Evolutionary conservation across 2,113 vertebrate species (phyloP), one percentile per base, ranked within the genome.

Genomic region (Pitta sordida): DNA sequence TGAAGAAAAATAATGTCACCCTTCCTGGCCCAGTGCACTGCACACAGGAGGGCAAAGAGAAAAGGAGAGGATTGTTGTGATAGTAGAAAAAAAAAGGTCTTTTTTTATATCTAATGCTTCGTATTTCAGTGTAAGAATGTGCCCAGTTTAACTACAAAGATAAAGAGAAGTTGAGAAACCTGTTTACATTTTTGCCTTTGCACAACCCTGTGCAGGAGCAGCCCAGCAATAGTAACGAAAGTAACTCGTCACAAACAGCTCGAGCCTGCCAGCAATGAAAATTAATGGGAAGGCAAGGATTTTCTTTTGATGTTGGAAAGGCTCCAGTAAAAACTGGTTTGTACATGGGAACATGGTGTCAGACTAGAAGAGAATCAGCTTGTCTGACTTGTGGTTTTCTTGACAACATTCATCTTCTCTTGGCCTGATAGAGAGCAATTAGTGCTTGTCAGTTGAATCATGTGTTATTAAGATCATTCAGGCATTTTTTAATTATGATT

Each of bases 311-410:
- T 95, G 97, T 97, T 99, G 98, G 98, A 98, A 96, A 90, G 89
- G 79, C 94, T 98, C 98, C 98, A 99, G 98, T 98, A 98, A 98
- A 98, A 98, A 98, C 98, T 98, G 98, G 98, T 98, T 98, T 97
- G 98, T 98, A 98, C 98, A 98, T 97, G 98, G 98, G 98, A 98
- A 98, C 98, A 99, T 91, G 97, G 98, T 98, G 98, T 99, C 98
- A 98, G 98, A 98, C 98, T 97, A 94, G 95, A 96, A 98, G 97
- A 98, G 98, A 98, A 98, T 98, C 97, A 98, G 98, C 98, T 98
- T 96, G 98, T 98, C 98, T 98, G 98, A 98, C 98, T 98, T 98
- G 98, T 97, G 98, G 98, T 99, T 99, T 98, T 98, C 98, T 98
- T 98, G 98, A 98, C 98, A 97, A 97, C 97, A 98, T 98, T 98